Percentiles rank a stretch among this genome's conserved stretches.
Conservation (phyloP, 2,113 vertebrate species). For the Paralichthys olivaceus region DNA sequence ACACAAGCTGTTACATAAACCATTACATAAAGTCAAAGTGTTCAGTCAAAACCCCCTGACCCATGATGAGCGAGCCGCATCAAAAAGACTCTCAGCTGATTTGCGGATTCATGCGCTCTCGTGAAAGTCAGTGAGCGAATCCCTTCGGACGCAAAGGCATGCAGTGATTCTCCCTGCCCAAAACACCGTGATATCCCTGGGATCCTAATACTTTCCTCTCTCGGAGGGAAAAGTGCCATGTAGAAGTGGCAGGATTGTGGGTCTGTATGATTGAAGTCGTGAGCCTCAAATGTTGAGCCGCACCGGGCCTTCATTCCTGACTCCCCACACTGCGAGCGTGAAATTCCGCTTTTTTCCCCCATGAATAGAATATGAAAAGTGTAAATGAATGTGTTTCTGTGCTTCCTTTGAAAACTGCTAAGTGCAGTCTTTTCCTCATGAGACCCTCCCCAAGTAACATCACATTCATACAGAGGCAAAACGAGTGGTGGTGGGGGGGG, state of each 20-base stretch:
- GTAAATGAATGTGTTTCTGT: not conserved
- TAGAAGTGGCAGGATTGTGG: constrained; percentile 11
- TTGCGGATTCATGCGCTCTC: constrained; percentile 31
- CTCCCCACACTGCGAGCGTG: not conserved
- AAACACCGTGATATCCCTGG: not conserved
- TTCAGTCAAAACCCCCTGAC: constrained; percentile 32
- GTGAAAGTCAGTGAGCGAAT: not conserved
- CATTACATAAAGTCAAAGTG: constrained; percentile 53
- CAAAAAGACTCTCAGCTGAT: constrained; percentile 32
- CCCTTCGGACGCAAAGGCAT: constrained; percentile 16
- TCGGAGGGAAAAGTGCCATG: constrained; percentile 11
- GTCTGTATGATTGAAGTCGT: constrained; percentile 2
- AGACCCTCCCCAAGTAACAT: constrained; percentile 19
- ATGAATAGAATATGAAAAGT: not conserved
- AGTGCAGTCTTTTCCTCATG: constrained; percentile 30
- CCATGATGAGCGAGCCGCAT: constrained; percentile 41
- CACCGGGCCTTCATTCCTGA: not conserved
- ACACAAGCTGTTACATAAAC: constrained; percentile 54
- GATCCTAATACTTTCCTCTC: not conserved
- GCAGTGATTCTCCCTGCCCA: not conserved
- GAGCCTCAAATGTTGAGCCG: not conserved
- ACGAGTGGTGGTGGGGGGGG: not conserved
- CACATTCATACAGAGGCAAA: constrained; percentile 6
- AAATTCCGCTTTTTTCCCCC: not conserved
- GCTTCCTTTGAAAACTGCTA: constrained; percentile 12